Percentiles rank a stretch among this genome's conserved stretches.
Conservation (phyloP, 1,140 invertebrate species). For the Laupala kohalensis region DNA sequence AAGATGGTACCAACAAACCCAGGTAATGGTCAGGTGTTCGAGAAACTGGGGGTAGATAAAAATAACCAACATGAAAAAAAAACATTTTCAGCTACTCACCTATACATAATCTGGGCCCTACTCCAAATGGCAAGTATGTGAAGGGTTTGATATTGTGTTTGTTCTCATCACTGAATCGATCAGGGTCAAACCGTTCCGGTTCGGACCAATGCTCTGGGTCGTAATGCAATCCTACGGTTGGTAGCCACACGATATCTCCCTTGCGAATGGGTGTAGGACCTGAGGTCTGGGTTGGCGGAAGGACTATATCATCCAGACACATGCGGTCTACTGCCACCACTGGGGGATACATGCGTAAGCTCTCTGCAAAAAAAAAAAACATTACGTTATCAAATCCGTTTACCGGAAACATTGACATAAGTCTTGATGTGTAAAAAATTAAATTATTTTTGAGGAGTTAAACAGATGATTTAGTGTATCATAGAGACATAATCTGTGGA, state of each 20-base stretch:
- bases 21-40: too few species aligned
- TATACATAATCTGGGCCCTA: slow-evolving; percentile 42
- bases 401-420: too few species aligned
- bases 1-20: too few species aligned
- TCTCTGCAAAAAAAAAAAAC: slow-evolving; percentile 28
- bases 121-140: slow-evolving; percentile 32
- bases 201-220: slow-evolving; percentile 34
- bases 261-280: slow-evolving; percentile 19
- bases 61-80: too few species aligned
- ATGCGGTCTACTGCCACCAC: slow-evolving; percentile 34
- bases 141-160: slow-evolving; percentile 23
- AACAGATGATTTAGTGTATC: too few species aligned
- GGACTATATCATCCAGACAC: slow-evolving; percentile 27
- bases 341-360: slow-evolving; percentile 39
- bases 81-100: too few species aligned
- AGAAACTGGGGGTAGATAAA: too few species aligned
- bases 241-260: slow-evolving; percentile 26
- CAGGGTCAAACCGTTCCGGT: slow-evolving; percentile 36
- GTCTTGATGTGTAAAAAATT: too few species aligned
- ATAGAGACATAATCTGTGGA: too few species aligned
- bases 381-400: too few species aligned
- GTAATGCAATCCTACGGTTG: slow-evolving; percentile 35
- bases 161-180: slow-evolving; percentile 33
- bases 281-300: slow-evolving; percentile 9
- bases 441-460: too few species aligned